Evolutionary conservation across 2,888 invertebrate species (phyloP).

Genomic region (Euzophera pinguis): DNA sequence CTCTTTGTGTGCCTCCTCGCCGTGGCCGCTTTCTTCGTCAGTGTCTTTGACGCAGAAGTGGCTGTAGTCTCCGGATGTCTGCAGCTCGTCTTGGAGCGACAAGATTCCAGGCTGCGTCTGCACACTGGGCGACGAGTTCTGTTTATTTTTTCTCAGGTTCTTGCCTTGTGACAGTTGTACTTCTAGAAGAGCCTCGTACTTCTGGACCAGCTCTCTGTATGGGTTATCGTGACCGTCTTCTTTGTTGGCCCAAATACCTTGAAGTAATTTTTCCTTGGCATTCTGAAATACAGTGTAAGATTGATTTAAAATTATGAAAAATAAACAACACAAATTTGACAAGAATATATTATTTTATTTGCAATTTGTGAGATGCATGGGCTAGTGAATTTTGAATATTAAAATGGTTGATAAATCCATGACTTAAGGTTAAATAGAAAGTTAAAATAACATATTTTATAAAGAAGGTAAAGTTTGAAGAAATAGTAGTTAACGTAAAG

Average conservation of each 20-base stretch:
- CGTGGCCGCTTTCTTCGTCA: conserved; percentile 83
- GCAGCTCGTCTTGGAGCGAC: conserved; percentile 86
- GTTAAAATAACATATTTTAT: not conserved
- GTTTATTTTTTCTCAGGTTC: conserved; percentile 68
- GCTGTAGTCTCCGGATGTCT: conserved; percentile 86
- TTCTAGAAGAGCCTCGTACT: conserved; percentile 90
- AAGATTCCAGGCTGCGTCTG: conserved; percentile 65
- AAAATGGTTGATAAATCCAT: conserved; percentile 1
- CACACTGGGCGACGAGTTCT: conserved; percentile 37
- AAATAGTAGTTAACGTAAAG: conserved; percentile 14
- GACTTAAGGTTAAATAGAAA: not conserved
- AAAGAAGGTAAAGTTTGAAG: not conserved
- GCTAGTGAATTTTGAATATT: conserved; percentile 7
- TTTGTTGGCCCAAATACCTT: conserved; percentile 76
- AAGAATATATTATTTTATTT: not conserved
- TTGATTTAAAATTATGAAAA: conserved; percentile 10
- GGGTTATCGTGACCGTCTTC: conserved; percentile 82
- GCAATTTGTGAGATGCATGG: conserved; percentile 2
- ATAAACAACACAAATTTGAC: not conserved
- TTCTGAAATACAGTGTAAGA: conserved; percentile 49
- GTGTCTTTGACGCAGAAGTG: conserved; percentile 82
- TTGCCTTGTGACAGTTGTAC: conserved; percentile 84
- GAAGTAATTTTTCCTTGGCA: conserved; percentile 73
- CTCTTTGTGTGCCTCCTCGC: conserved; percentile 75
- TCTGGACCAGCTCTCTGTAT: conserved; percentile 89